Evolutionary conservation across 1,140 invertebrate genomes (phyloP).

Genomic region (Dufourea novaeangliae): DNA sequence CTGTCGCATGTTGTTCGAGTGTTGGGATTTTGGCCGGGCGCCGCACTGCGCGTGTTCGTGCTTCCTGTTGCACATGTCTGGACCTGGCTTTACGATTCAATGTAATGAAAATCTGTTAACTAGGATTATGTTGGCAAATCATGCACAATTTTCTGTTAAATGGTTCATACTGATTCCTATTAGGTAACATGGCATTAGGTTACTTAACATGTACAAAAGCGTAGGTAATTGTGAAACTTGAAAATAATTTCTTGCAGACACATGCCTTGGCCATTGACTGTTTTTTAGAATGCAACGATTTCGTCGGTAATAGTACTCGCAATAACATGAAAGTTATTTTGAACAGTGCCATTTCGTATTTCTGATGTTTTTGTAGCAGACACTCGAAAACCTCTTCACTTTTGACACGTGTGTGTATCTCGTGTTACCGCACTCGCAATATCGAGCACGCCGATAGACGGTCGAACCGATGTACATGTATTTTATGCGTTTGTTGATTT

Average conservation of each 20-base stretch:
- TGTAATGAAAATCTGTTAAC: too few relatives aligned
- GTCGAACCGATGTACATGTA: slow-evolving; percentile 30
- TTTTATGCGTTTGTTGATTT: slow-evolving; percentile 60
- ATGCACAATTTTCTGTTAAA: too few relatives aligned
- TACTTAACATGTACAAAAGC: too few relatives aligned
- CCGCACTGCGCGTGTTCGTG: too few relatives aligned
- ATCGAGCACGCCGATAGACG: slow-evolving; percentile 25
- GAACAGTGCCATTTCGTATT: slow-evolving; percentile 30
- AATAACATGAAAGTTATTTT: slow-evolving; percentile 33
- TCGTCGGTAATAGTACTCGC: background rate
- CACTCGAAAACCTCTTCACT: slow-evolving; percentile 45
- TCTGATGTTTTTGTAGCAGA: slow-evolving; percentile 34
- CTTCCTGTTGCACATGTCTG: too few relatives aligned
- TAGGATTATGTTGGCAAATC: too few relatives aligned
- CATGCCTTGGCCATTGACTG: background rate
- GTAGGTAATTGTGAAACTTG: too few relatives aligned
- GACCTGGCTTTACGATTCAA: too few relatives aligned
- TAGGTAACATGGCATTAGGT: too few relatives aligned
- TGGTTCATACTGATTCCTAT: too few relatives aligned
- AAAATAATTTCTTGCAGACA: background rate
- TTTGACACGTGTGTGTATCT: slow-evolving; percentile 28
- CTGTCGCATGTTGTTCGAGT: too few relatives aligned
- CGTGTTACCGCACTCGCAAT: slow-evolving; percentile 40
- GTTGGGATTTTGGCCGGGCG: too few relatives aligned
- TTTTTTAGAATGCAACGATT: background rate